A percentile compares a stretch with the other conserved stretches of the same genome.
phyloP scores from a whole-genome alignment of 2,888 invertebrate genomes.

The Cantharis rustica region DNA sequence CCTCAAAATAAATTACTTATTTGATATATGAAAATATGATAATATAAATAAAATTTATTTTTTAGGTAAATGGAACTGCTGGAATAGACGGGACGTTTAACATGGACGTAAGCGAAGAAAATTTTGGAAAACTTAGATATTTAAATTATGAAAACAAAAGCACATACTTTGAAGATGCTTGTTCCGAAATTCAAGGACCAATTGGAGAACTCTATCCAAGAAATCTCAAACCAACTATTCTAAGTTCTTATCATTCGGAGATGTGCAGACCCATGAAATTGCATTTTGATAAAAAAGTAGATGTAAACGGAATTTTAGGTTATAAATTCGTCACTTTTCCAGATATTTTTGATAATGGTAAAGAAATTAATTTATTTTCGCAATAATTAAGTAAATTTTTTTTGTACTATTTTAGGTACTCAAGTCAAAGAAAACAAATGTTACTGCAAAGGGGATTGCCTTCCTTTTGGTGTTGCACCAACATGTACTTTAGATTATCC shows the following conservation, averaged over 20 bases:
- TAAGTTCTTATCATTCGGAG: slow-evolving; percentile 74
- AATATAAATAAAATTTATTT: slow-evolving; percentile 29
- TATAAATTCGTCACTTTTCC: slow-evolving; percentile 69
- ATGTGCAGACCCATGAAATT: slow-evolving; percentile 72
- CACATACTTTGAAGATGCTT: slow-evolving; percentile 59
- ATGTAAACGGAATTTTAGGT: slow-evolving; percentile 64
- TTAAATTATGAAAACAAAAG: slow-evolving; percentile 74
- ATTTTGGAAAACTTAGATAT: slow-evolving; percentile 70
- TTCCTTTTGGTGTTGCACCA: slow-evolving; percentile 76
- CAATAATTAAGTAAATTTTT: not conserved
- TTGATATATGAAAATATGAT: not conserved
- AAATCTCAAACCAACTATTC: slow-evolving; percentile 60
- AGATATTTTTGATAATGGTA: slow-evolving; percentile 71
- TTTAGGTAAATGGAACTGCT: slow-evolving; percentile 74
- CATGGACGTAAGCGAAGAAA: slow-evolving; percentile 68
- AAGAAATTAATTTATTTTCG: slow-evolving; percentile 15
- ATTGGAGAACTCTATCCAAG: slow-evolving; percentile 82
- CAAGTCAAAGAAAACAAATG: slow-evolving; percentile 67
- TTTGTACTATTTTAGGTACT: slow-evolving; percentile 58
- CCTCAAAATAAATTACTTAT: not conserved
- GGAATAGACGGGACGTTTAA: slow-evolving; percentile 75
- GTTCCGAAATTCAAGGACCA: slow-evolving; percentile 70
- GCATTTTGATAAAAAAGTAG: slow-evolving; percentile 64
- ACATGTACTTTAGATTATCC: slow-evolving; percentile 81
- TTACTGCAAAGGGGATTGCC: slow-evolving; percentile 74